Evolutionary conservation across 2,888 invertebrate genomes (phyloP), one percentile per base, ranked within the genome.

Genomic region (Rhorus exstirpatorius): DNA sequence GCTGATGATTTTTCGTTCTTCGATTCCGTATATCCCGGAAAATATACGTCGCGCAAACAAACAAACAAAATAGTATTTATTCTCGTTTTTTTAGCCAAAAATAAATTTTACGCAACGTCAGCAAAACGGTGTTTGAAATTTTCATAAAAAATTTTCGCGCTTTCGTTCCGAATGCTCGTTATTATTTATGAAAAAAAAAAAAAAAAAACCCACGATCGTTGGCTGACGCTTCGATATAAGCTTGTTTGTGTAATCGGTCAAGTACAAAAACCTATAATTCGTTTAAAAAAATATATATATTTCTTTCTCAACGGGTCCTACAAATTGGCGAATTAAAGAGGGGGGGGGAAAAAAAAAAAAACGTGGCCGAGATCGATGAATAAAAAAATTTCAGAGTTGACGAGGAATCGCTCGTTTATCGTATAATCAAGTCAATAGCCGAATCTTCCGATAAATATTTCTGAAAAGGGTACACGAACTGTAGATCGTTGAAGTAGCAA

Each of bases 401-500:
- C 35, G 67, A 76, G 35, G 51, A 58, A 55, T 46, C 19, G 17
- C 46, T 58, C 55, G 46, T 51, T 6, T 24, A 21, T 44, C 31
- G 41, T 12, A 49, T 72, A 67, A 77, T 63, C 63, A 58, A 70
- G 77, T 78, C 65, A 58, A 58, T 74, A 81, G 41, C 26, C 65
- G 26, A 83, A 76, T 79, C 67, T 83, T 76, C 67, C 76, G 53
- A 72, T 58, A 38, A 71, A 55, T 53, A 65, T 72, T 26, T n/a
- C 26, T 81, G 31, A 35, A 14, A 41, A n/a, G 72, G 65, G 24
- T 55, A 74, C 67, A 24, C 2, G 63, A 41, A 63, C 68, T n/a
- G 46, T 78, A 78, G 72, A 55, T 31, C 63, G 21, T 63, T 3
- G 2, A 60, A 35, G 17, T 74, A 68, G 74, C 17, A 55, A 41